Conservation (phyloP, 2,113 vertebrate genomes). For the Hydrolagus affinis region DNA sequence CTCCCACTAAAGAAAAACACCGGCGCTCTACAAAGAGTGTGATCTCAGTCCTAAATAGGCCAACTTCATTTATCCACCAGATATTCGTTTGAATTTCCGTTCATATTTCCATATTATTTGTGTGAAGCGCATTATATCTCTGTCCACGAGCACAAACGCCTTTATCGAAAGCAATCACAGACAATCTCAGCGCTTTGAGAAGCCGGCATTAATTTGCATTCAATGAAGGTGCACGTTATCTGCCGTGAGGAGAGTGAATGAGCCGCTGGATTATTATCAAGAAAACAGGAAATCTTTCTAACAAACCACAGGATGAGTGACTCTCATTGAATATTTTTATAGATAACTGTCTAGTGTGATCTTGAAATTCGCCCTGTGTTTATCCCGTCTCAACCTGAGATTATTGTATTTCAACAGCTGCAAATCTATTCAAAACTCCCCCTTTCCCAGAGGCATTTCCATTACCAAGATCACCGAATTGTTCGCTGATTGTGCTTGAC, state of each 20-base stretch:
- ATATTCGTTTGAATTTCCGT: not conserved
- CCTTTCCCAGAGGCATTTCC: not conserved
- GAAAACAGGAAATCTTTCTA: slow-evolving; percentile 17
- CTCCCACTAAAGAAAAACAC: not conserved
- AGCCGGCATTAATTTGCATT: slow-evolving; percentile 11
- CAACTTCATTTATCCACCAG: not conserved
- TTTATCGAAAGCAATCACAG: not conserved
- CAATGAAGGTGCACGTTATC: not conserved
- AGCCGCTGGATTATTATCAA: not conserved
- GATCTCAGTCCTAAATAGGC: not conserved
- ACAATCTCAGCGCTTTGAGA: not conserved
- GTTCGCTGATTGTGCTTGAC: not conserved
- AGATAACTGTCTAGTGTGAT: not conserved
- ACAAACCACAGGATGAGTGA: slow-evolving; percentile 8
- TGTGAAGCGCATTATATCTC: not conserved
- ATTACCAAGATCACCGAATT: not conserved
- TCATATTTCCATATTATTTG: not conserved
- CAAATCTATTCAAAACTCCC: slow-evolving; percentile 16
- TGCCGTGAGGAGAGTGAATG: not conserved
- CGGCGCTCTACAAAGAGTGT: not conserved
- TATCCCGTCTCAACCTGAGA: not conserved
- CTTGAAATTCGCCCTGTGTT: not conserved
- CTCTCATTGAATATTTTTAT: slow-evolving; percentile 3
- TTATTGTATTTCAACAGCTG: not conserved
- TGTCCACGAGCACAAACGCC: not conserved